These are phyloP conservation scores for Myotis lucifugus DNA, from an alignment of 2,113 vertebrate genomes.

Conservation along the genomic window DNA sequence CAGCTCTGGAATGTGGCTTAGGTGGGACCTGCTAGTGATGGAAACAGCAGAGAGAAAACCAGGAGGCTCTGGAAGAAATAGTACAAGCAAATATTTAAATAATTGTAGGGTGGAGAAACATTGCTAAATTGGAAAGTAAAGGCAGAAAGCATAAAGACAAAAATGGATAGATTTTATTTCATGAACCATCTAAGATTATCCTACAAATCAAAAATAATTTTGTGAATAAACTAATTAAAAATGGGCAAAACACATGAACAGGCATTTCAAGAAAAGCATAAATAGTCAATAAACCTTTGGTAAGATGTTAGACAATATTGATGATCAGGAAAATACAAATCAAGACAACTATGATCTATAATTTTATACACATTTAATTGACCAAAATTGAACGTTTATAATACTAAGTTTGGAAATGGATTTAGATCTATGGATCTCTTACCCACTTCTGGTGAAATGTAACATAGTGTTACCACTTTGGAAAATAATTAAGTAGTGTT, in stretches of 20 bases:
- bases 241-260: conserved; percentile 2
- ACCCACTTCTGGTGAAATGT: not conserved
- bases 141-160: not conserved
- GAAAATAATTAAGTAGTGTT: not conserved
- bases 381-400: not conserved
- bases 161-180: not conserved
- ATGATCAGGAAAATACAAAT: conserved; percentile 31
- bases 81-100: conserved; percentile 27
- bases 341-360: not conserved
- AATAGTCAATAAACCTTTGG: not conserved
- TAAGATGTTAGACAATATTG: not conserved
- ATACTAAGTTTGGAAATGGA: not conserved
- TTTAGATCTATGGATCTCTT: not conserved
- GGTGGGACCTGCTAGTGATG: not conserved
- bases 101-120: not conserved
- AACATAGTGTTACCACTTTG: not conserved
- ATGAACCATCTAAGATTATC: conserved; percentile 11
- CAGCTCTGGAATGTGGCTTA: conserved; percentile 51
- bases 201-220: conserved; percentile 36
- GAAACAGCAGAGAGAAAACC: conserved; percentile 20
- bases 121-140: conserved; percentile 33
- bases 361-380: not conserved
- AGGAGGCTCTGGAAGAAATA: not conserved
- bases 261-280: not conserved
- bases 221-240: not conserved